phyloP scores from a whole-genome alignment of 2,113 vertebrate genomes.

The Microcebus tavaratra region DNA sequence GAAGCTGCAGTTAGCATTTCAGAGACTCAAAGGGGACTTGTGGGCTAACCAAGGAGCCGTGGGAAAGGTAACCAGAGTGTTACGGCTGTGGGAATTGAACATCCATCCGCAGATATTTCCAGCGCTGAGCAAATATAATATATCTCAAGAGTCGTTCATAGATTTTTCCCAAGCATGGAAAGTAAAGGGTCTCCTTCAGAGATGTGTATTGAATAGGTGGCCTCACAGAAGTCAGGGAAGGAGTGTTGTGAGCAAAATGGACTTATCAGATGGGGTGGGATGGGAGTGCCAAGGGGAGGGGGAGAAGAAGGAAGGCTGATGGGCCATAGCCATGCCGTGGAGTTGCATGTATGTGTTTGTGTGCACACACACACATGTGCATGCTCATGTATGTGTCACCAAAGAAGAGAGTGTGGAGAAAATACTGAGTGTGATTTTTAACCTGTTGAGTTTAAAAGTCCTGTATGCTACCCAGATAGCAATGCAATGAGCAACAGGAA shows the following conservation, averaged over 20 bases:
- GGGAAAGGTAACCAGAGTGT: not conserved
- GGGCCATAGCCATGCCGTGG: not conserved
- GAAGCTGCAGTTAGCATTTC: not conserved
- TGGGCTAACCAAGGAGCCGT: not conserved
- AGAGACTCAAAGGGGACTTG: not conserved
- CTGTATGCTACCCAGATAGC: not conserved
- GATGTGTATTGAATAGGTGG: not conserved
- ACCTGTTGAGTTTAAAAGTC: not conserved
- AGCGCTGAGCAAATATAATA: not conserved
- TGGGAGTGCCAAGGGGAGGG: not conserved
- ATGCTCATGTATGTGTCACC: not conserved
- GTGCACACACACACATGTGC: not conserved
- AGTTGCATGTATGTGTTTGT: not conserved
- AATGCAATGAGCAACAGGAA: not conserved
- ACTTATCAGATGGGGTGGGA: not conserved
- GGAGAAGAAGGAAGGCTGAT: not conserved
- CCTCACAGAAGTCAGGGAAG: not conserved
- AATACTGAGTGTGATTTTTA: not conserved
- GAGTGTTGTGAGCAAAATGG: constrained; percentile 3
- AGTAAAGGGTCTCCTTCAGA: not conserved
- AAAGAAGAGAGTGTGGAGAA: not conserved
- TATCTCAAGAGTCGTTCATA: not conserved
- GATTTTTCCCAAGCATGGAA: not conserved
- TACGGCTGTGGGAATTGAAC: accelerated
- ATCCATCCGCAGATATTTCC: not conserved